Evolutionary conservation across 1,140 invertebrate species (phyloP).

Genomic region (Rhyacophila brunnea): DNA sequence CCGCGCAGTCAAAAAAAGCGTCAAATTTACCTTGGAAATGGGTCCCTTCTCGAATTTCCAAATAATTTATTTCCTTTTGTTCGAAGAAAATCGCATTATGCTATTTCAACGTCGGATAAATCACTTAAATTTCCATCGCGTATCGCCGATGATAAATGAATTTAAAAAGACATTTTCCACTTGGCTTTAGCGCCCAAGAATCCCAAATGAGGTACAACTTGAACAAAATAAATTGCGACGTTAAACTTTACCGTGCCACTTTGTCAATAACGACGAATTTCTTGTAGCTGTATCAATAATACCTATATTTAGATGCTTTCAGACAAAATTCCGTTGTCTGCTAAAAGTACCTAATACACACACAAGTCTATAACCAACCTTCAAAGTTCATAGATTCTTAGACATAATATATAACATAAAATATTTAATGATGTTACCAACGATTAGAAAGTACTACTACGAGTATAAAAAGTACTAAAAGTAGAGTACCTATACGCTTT

Average conservation of each 20-base stretch:
- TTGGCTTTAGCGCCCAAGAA: constrained; percentile 3
- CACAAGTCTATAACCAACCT: no score
- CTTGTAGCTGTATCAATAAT: no score
- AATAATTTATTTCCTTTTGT: constrained; percentile 31
- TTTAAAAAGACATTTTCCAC: constrained; percentile 28
- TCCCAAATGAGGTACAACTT: constrained; percentile 6
- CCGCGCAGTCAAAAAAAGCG: background rate
- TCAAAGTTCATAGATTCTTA: no score
- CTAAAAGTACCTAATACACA: no score
- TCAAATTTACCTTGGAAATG: constrained; percentile 7
- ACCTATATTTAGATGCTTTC: no score
- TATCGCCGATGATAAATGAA: constrained; percentile 33
- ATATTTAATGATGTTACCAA: no score
- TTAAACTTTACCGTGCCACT: background rate
- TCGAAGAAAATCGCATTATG: constrained; percentile 32
- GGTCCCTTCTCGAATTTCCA: constrained; percentile 13
- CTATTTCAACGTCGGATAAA: constrained; percentile 31
- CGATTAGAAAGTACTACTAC: no score
- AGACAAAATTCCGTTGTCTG: no score
- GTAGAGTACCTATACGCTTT: no score
- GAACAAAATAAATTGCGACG: constrained; percentile 5
- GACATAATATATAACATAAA: no score
- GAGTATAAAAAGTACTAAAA: no score
- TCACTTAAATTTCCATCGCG: constrained; percentile 34
- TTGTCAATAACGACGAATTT: no score